Base-by-base conservation (phyloP, 2,888 invertebrate species). In the Tryphoninae sp. region DNA sequence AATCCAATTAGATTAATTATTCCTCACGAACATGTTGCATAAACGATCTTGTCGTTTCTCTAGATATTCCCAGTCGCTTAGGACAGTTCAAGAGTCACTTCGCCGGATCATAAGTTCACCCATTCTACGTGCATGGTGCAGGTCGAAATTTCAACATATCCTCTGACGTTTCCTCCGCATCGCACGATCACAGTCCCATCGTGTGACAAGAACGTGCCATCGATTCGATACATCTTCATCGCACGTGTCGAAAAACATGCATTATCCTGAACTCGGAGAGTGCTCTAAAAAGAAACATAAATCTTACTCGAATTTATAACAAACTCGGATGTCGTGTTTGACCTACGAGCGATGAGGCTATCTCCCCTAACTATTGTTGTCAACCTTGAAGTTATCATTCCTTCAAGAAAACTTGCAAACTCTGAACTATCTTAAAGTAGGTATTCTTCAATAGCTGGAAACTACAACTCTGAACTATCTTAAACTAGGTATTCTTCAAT, bases 301-400 rank as follows among this genome's bases (percentile, higher is more conserved):
- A 9, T 13, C 13, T 1, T 9, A 13, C 13, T 45, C 3, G 13
- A 4, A 2, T 45, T 45, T 45, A 13, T 45, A 13, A 13, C 13
- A 13, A 13, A 13, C 13, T 45, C 45, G 13, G 1, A 13, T 13
- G 45, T 45, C 45, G 45, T 45, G 9, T 9, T 19, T 49, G 11
- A 22, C n/a, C 19, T 22, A 45, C 40, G 7, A 33, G n/a, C 23
- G 40, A 40, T n/a, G 19, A 51, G 33, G 67, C 59, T 67, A 76
- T 76, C 76, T 69, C 23, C 6, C 13, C 22, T 22, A 8, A 9
- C 8, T 55, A 22, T 58, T 55, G 8, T 42, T 22, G 45, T 23
- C 42, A 58, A 58, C 58, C 42, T 69, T 58, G 69, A 69, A 58
- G 22, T 59, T 69, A 6, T 9, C 19, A 11, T 2, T 42, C 58